phyloP scores from a whole-genome alignment of 2,113 vertebrate genomes.

The Tragulus kanchil region DNA sequence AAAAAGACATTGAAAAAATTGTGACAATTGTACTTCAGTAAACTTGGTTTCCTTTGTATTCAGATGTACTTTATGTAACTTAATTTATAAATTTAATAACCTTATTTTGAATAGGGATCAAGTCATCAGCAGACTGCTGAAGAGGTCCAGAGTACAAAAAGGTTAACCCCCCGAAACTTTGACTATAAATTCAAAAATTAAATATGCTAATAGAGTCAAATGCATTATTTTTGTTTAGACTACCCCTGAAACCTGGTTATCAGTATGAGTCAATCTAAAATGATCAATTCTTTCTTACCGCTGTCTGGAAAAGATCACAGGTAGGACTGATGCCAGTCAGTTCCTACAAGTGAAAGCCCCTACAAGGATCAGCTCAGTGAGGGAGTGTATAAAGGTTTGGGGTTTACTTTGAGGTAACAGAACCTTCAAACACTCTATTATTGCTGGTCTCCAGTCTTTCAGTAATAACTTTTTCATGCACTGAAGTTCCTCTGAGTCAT shows the following conservation, averaged over 20 bases:
- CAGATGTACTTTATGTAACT: background rate
- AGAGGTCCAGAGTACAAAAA: background rate
- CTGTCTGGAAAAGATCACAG: background rate
- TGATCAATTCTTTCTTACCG: background rate
- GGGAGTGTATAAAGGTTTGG: background rate
- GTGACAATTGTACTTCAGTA: background rate
- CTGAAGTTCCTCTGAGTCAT: slow-evolving; percentile 16
- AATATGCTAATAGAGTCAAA: background rate
- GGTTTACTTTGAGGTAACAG: background rate
- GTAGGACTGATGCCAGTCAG: background rate
- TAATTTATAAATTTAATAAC: slow-evolving; percentile 42
- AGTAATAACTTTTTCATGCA: background rate
- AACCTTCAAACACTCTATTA: background rate
- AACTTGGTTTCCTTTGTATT: background rate
- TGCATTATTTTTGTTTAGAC: slow-evolving; percentile 30
- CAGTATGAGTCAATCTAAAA: background rate
- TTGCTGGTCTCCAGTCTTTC: background rate
- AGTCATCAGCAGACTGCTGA: background rate
- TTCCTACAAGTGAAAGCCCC: background rate
- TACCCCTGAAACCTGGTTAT: background rate
- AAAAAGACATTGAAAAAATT: background rate
- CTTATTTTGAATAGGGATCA: background rate
- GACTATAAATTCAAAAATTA: slow-evolving; percentile 25
- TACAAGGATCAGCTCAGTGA: background rate
- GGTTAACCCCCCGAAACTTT: background rate